Conservation (phyloP, 2,113 vertebrate genomes). For the Dicerorhinus sumatrensis region DNA sequence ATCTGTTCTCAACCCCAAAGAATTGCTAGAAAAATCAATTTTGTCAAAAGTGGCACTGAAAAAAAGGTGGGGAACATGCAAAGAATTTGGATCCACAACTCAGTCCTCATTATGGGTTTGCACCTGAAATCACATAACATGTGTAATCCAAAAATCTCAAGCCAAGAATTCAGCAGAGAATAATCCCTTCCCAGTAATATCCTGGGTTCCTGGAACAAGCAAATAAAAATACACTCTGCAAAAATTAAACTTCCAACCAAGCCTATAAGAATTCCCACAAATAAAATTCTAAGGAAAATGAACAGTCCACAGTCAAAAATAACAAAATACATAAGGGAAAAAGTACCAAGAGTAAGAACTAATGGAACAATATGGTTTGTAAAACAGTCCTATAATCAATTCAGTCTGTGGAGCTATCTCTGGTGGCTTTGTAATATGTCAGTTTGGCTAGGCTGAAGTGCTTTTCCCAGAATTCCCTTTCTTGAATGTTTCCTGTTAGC, state of each 20-base stretch:
- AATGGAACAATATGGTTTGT: neutral
- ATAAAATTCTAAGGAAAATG: neutral
- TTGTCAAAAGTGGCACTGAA: neutral
- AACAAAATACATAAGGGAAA: neutral
- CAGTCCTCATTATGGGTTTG: neutral
- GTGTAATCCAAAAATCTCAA: neutral
- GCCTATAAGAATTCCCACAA: neutral
- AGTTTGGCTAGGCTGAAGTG: neutral
- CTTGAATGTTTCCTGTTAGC: neutral
- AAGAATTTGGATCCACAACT: neutral
- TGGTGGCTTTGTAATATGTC: neutral
- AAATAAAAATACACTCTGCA: neutral
- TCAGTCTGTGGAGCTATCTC: neutral
- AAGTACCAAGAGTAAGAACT: neutral
- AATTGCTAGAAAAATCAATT: neutral
- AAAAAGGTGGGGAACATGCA: too few species aligned
- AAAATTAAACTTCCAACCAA: neutral
- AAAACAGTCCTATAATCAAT: neutral
- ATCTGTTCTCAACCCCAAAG: neutral
- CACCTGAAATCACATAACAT: neutral
- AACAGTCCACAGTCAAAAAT: neutral
- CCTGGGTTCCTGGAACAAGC: neutral
- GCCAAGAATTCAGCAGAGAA: neutral
- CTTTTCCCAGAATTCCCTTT: neutral
- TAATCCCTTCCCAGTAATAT: neutral